Evolutionary conservation across 2,888 invertebrate genomes (phyloP).

Genomic region (Danaus chrysippus): DNA sequence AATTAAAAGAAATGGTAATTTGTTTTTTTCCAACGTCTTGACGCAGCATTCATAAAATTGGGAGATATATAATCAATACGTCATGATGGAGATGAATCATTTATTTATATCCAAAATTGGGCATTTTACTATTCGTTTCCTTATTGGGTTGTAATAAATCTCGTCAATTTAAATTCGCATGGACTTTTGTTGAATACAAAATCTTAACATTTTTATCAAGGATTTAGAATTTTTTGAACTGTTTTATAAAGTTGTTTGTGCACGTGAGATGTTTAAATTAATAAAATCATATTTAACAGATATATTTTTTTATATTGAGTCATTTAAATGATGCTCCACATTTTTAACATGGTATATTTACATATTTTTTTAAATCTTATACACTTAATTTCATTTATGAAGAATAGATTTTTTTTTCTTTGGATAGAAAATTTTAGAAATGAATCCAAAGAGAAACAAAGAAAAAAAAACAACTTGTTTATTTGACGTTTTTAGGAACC

Average conservation of each 20-base stretch:
- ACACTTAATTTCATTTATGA: too few relatives aligned
- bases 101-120: not conserved
- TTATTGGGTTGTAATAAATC: not conserved
- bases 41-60: too few relatives aligned
- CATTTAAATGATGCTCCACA: too few relatives aligned
- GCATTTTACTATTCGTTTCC: not conserved
- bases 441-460: not conserved
- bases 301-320: too few relatives aligned
- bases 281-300: too few relatives aligned
- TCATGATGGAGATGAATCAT: not conserved
- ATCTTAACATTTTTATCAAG: conserved; percentile 28
- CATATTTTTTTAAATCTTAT: too few relatives aligned
- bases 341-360: too few relatives aligned
- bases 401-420: too few relatives aligned
- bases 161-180: not conserved
- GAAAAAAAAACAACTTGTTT: not conserved
- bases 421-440: too few relatives aligned
- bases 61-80: not conserved
- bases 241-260: not conserved
- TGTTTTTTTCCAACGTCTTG: too few relatives aligned
- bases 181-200: conserved; percentile 4
- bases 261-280: not conserved
- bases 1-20: too few relatives aligned
- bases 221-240: conserved; percentile 18
- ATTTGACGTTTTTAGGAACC: not conserved